These are phyloP conservation scores for Tricholauxania praeusta DNA, from an alignment of 2,888 invertebrate species.

Conservation along the genomic window DNA sequence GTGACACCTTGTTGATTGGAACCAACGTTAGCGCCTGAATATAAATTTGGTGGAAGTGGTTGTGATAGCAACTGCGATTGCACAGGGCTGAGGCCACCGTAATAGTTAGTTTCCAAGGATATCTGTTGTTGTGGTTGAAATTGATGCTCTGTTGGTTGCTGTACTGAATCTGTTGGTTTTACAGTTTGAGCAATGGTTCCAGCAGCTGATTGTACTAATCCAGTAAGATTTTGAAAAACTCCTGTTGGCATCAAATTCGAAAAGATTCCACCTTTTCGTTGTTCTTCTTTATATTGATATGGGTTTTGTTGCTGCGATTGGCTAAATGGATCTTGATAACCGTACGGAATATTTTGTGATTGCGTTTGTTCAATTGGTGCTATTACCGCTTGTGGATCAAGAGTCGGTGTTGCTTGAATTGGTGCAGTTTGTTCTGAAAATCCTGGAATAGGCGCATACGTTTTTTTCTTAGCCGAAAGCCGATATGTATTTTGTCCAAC, in stretches of 20 bases:
- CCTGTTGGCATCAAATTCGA: constrained; percentile 63
- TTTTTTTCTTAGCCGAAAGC: constrained; percentile 76
- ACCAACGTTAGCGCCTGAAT: neutral
- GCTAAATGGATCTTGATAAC: constrained; percentile 17
- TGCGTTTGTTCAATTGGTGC: constrained; percentile 17
- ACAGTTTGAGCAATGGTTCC: constrained; percentile 52
- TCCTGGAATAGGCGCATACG: constrained; percentile 84
- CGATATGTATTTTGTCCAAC: constrained; percentile 72
- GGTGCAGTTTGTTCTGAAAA: constrained; percentile 61
- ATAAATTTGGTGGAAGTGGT: constrained; percentile 22
- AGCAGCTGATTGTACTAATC: constrained; percentile 62
- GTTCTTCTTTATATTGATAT: constrained; percentile 46
- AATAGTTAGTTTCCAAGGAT: constrained; percentile 21
- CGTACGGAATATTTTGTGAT: constrained; percentile 5
- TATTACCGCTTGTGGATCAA: constrained; percentile 17
- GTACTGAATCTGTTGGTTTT: constrained; percentile 37
- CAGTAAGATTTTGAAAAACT: constrained; percentile 64
- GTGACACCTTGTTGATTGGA: neutral
- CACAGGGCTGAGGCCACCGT: constrained; percentile 28
- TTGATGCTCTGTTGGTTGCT: neutral
- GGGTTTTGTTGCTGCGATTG: neutral
- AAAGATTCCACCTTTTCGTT: constrained; percentile 59
- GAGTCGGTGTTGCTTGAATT: constrained; percentile 23
- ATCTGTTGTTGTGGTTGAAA: constrained; percentile 33
- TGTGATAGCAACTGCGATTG: constrained; percentile 30